A percentile compares a stretch with the other conserved stretches of the same genome.
Conservation (phyloP, 2,797 vertebrate species). For the Alca torda region DNA sequence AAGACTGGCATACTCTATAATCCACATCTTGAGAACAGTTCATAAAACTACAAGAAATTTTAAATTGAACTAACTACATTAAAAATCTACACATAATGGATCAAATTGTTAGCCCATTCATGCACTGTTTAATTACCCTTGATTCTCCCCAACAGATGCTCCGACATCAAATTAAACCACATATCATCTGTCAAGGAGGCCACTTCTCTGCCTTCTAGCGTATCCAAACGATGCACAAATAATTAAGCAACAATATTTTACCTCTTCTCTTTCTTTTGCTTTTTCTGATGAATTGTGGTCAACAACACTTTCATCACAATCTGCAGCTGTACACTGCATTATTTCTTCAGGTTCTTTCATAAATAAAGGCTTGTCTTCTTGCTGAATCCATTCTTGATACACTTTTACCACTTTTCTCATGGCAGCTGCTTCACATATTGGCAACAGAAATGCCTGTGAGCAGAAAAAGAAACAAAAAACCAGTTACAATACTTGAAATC, state of each 20-base stretch:
- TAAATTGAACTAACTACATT: neutral
- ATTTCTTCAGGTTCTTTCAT: slow-evolving; percentile 94
- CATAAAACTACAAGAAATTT: neutral
- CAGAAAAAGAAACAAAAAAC: neutral
- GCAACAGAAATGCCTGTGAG: slow-evolving; percentile 92
- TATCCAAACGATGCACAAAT: neutral
- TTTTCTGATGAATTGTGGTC: slow-evolving; percentile 73
- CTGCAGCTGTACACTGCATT: slow-evolving; percentile 67
- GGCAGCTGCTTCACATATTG: slow-evolving; percentile 96
- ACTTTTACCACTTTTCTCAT: slow-evolving; percentile 98
- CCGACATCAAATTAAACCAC: neutral
- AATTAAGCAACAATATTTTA: slow-evolving; percentile 59
- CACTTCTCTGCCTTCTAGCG: neutral
- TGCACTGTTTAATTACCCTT: neutral
- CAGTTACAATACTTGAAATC: neutral
- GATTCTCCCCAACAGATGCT: neutral
- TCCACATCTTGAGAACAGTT: neutral
- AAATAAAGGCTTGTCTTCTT: slow-evolving; percentile 95
- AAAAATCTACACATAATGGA: neutral
- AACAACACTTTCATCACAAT: slow-evolving; percentile 69
- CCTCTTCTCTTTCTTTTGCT: slow-evolving; percentile 86
- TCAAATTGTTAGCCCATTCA: neutral
- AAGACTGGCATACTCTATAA: neutral
- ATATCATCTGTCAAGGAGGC: neutral
- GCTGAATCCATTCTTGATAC: slow-evolving; percentile 98